Percentiles rank a stretch among this genome's conserved stretches.
phyloP scores from a whole-genome alignment of 2,113 vertebrate genomes.

The Artemisiospiza belli region DNA sequence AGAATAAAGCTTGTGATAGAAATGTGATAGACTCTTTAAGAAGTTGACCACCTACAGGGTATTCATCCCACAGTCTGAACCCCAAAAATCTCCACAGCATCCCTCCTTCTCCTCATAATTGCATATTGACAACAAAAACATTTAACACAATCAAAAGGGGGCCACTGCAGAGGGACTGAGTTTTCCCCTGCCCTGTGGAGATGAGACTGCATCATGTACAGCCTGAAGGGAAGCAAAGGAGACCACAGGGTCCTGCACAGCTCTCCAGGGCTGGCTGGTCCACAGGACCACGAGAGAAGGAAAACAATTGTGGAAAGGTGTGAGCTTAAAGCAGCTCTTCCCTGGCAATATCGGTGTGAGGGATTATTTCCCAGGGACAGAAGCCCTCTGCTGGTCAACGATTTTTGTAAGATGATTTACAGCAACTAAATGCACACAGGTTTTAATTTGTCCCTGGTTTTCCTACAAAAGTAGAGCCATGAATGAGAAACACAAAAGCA shows the following conservation, averaged over 20 bases:
- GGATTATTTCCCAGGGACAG: slow-evolving; percentile 70
- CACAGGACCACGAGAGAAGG: neutral
- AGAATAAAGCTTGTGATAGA: neutral
- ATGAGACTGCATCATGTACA: rapidly evolving
- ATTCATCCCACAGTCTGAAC: neutral
- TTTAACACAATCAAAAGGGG: neutral
- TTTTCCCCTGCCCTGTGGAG: neutral
- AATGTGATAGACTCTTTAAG: neutral
- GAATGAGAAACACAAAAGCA: neutral
- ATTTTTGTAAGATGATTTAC: slow-evolving; percentile 7
- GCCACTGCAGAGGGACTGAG: neutral
- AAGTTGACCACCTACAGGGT: neutral
- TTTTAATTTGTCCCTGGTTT: neutral
- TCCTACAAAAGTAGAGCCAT: neutral
- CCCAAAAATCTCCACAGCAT: neutral
- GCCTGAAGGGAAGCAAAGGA: neutral
- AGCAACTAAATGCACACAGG: neutral
- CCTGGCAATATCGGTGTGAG: neutral
- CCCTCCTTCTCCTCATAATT: neutral
- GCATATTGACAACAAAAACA: neutral
- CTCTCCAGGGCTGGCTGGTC: neutral
- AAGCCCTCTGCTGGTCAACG: slow-evolving; percentile 80
- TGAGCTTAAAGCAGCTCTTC: neutral
- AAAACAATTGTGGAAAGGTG: neutral
- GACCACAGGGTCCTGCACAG: neutral